Base-by-base conservation (phyloP, 2,113 vertebrate species). In the Leptodactylus fuscus region DNA sequence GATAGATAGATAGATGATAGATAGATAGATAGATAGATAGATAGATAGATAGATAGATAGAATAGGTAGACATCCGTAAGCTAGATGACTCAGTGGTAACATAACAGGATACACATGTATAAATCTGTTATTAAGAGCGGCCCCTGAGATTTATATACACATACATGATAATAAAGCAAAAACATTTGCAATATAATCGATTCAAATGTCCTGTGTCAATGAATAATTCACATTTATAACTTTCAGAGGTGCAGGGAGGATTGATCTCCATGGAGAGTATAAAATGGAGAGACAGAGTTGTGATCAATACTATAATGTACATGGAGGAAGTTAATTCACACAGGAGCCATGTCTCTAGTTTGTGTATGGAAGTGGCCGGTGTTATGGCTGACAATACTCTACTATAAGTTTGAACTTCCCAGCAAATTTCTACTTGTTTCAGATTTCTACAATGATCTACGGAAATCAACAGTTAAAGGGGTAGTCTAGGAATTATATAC, bases 261-360 rank as follows among this genome's bases (percentile, higher is more conserved):
- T 80, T 44, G 77, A 80, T 80, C 77, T 80, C 77, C 15, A 44
- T 62, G 53, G 77, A 80, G 77, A 80, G 77, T 41, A 80, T 80
- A 80, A 80, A 80, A 62, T 80, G 53, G 53, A 80, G 77, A 80
- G 77, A 62, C 53, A 62, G 77, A 80, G 34, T 41, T 55, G 53
- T n/a, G 77, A 80, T 80, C 77, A 80, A 80, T 80, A 80, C 20
- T 62, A 80, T 80, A 80, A 80, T 80, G 77, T 80, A 62, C 77
- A 62, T 41, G 38, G 53, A 80, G 77, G 77, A 80, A 80, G 77
- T 62, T 80, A 80, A 80, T 80, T 80, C 53, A 80, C 55, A 24
- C 53, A 60, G 36, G 24, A 60, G 55, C 24, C 77, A 62, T 60
- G 77, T 62, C 77, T 62, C 53, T 80, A 22, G 20, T 62, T 44